These are phyloP conservation scores for Agriopis aurantiaria DNA, from an alignment of 2,888 invertebrate genomes.

Conservation along the genomic window DNA sequence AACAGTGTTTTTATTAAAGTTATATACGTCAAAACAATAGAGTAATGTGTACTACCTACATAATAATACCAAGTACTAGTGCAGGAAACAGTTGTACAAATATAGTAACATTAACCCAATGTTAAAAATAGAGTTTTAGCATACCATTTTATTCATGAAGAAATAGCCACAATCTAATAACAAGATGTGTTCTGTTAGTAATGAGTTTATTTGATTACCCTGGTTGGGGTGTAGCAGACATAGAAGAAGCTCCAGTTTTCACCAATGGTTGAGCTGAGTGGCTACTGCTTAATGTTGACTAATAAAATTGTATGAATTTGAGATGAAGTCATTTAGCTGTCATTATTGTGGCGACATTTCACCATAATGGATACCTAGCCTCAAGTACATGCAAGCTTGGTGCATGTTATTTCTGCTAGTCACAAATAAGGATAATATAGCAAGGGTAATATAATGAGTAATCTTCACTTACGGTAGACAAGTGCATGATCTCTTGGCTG, in stretches of 20 bases:
- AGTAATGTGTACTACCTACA: neutral
- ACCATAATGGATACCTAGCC: too few species aligned
- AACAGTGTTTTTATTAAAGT: constrained; percentile 2
- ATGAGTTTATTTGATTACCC: neutral
- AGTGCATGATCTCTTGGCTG: constrained; percentile 87
- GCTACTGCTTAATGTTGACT: too few species aligned
- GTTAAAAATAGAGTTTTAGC: neutral
- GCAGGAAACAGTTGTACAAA: constrained; percentile 14
- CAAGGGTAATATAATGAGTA: neutral
- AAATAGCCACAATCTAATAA: neutral
- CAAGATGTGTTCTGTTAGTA: neutral
- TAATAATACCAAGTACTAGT: neutral
- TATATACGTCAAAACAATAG: constrained; percentile 1
- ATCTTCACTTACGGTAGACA: constrained; percentile 87
- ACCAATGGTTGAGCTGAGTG: too few species aligned
- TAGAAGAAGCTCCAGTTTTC: too few species aligned
- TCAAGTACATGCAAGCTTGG: neutral
- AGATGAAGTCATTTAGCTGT: neutral
- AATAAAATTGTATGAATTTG: neutral
- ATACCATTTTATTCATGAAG: neutral
- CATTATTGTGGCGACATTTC: too few species aligned
- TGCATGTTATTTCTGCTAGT: neutral
- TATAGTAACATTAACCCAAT: neutral
- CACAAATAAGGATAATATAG: too few species aligned
- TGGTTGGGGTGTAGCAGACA: neutral